phyloP scores from a whole-genome alignment of 1,140 invertebrate species.

The Drosophila willistoni region DNA sequence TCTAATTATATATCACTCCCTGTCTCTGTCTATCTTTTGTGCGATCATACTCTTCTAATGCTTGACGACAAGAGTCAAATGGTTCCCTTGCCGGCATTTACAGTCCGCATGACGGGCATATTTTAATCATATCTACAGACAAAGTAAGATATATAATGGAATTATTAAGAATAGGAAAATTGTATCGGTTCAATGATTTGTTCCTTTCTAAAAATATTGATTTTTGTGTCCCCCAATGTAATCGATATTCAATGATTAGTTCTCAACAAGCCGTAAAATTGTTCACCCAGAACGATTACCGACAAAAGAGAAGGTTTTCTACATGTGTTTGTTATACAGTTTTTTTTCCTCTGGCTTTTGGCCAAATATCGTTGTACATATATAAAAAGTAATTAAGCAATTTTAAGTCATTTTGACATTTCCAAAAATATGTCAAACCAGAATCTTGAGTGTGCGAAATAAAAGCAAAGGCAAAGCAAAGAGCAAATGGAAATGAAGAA shows the following conservation, averaged over 20 bases:
- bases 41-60: not conserved
- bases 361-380: conserved; percentile 54
- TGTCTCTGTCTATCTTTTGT: not conserved
- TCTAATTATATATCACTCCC: conserved; percentile 2
- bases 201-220: not conserved
- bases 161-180: not conserved
- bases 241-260: conserved; percentile 48
- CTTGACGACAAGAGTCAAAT: conserved; percentile 4
- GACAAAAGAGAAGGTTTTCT: not conserved
- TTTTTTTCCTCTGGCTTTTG: conserved; percentile 30
- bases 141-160: too few species aligned
- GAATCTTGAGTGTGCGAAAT: conserved; percentile 58
- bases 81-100: not conserved
- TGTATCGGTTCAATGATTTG: not conserved
- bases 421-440: conserved; percentile 77
- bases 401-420: conserved; percentile 74
- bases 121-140: not conserved
- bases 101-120: not conserved
- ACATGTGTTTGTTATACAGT: not conserved
- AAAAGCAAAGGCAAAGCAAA: conserved; percentile 23
- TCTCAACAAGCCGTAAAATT: conserved; percentile 28
- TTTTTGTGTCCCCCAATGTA: conserved; percentile 13
- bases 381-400: conserved; percentile 77
- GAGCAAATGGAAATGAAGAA: not conserved
- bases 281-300: conserved; percentile 18